Base-by-base conservation (phyloP, 2,797 vertebrate species). In the Hemitrygon akajei region DNA sequence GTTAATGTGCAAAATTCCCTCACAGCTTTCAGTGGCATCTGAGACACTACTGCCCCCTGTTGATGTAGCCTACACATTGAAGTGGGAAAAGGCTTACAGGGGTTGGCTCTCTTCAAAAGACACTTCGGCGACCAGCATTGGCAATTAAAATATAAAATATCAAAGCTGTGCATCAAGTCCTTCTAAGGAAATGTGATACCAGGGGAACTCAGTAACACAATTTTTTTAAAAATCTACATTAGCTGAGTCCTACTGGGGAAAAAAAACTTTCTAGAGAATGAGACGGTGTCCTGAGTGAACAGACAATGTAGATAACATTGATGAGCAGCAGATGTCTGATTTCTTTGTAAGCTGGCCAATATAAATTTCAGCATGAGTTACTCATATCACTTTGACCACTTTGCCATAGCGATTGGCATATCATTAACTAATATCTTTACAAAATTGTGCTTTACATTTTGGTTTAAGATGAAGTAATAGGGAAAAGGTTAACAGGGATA, bases 21-120 rank as follows among this genome's bases (percentile, higher is more conserved):
- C 71, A 92, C 37, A 75, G 94, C 94, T 94, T 95, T 93, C 95
- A 94, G 95, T 96, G 96, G 96, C 94, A 69, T 0, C 97, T 95
- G 97, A 96, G 97, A 95, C 97, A 97, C 97, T 98, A 97, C 98
- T 98, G 98, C 98, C 98, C 98, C 97, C 98, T 99, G 97, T 97
- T 97, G 98, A 96, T 96, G 94, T 94, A 95, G 95, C 80, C 95
- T 95, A 94, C 95, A 95, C 95, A 96, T 96, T 94, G 87, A 95
- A 95, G 12, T 75, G 7, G 30, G 25, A 27, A 93, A 75, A 71
- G 69, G 91, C 71, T 71, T 56, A 30, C 37, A 75, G 47, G 47
- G 69, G 37, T 81, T 84, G 93, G 94, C 95, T 95, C 95, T 95
- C 96, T 95, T 96, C 95, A 94, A 94, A 94, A 95, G 96, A 97